Conservation (phyloP, 1,140 invertebrate genomes). For the Drosophila tristis region DNA sequence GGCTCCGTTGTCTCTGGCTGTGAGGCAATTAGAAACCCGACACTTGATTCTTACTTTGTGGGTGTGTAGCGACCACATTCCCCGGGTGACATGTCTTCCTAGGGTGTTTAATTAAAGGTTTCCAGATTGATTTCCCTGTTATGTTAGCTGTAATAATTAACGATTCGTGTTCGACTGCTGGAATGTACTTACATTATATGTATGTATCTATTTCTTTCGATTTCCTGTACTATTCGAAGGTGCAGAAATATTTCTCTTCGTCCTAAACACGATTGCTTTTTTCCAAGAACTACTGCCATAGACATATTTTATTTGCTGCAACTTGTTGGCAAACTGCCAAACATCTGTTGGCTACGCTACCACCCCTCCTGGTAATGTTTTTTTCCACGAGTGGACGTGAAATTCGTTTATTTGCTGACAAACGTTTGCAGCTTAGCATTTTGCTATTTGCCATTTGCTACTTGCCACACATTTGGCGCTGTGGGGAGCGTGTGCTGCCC, state of each 20-base stretch:
- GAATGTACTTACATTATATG: background rate
- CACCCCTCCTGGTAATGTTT: conserved; percentile 25
- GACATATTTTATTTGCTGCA: conserved; percentile 27
- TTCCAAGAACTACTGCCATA: background rate
- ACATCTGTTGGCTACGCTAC: conserved; percentile 24
- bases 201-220: background rate
- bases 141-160: conserved; percentile 22
- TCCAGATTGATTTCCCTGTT: conserved; percentile 22
- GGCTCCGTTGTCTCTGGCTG: conserved; percentile 2
- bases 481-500: conserved; percentile 35
- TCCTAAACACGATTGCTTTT: too few relatives aligned
- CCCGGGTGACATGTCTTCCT: conserved; percentile 11
- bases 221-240: background rate
- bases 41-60: conserved; percentile 35
- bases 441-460: conserved; percentile 33
- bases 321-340: conserved; percentile 42
- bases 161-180: conserved; percentile 7
- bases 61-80: conserved; percentile 50
- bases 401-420: conserved; percentile 49
- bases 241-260: background rate
- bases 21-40: conserved; percentile 33
- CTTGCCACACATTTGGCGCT: conserved; percentile 43
- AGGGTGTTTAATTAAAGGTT: conserved; percentile 42
- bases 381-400: conserved; percentile 29
- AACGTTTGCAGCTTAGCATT: conserved; percentile 35